A percentile compares a stretch with the other conserved stretches of the same genome.
These are phyloP conservation scores for Autographa gamma DNA, from an alignment of 2,888 invertebrate species.

Conservation along the genomic window DNA sequence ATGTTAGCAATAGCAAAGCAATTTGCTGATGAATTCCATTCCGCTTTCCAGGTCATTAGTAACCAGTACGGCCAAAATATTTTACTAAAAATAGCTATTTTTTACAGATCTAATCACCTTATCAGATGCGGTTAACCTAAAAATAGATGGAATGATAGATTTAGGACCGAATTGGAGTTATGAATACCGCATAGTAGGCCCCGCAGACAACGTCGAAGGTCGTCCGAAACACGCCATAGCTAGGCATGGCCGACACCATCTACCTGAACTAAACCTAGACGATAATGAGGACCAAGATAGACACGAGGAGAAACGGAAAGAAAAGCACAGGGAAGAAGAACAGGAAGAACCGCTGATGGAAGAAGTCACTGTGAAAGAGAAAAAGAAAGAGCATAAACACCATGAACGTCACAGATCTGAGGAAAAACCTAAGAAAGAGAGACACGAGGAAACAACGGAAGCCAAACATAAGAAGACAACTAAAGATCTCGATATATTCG, in stretches of 20 bases:
- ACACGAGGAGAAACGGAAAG: neutral
- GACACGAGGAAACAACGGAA: neutral
- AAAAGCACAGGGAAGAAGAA: neutral
- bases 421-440: neutral
- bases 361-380: neutral
- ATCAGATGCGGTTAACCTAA: conserved; percentile 47
- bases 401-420: neutral
- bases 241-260: neutral
- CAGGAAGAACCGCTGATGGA: neutral
- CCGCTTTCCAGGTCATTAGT: too few relatives aligned
- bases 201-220: neutral
- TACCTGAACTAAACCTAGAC: neutral
- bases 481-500: neutral
- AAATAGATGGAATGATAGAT: conserved; percentile 66
- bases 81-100: neutral
- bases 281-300: neutral
- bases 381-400: neutral
- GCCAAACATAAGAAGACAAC: neutral
- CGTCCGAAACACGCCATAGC: neutral
- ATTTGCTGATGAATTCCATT: too few relatives aligned
- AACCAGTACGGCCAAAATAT: neutral
- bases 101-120: conserved; percentile 30
- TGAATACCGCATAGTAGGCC: conserved; percentile 49
- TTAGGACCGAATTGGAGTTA: conserved; percentile 68
- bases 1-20: too few relatives aligned